phyloP scores from a whole-genome alignment of 2,113 vertebrate genomes.

The Odontesthes bonariensis region DNA sequence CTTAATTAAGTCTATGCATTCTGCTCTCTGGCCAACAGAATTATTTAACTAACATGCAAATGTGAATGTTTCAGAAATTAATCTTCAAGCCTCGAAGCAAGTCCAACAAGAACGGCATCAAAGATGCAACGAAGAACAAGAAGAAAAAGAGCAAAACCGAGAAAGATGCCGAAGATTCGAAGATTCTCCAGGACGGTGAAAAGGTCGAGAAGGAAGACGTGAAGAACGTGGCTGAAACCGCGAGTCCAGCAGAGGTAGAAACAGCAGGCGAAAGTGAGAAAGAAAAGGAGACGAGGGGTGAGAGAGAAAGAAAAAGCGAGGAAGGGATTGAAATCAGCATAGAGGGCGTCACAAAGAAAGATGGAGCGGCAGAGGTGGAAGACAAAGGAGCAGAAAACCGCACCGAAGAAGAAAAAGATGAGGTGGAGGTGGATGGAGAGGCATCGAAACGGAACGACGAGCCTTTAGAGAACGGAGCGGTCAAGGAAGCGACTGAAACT shows the following conservation, averaged over 20 bases:
- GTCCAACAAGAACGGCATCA: slow-evolving; percentile 82
- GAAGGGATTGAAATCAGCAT: slow-evolving; percentile 38
- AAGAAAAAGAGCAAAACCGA: slow-evolving; percentile 72
- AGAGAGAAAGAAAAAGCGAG: slow-evolving; percentile 34
- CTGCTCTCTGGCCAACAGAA: slow-evolving; percentile 27
- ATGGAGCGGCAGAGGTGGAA: slow-evolving; percentile 21
- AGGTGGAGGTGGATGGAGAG: slow-evolving; percentile 16
- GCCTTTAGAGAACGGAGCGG: slow-evolving; percentile 22
- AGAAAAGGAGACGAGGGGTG: slow-evolving; percentile 29
- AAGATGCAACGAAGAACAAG: slow-evolving; percentile 78
- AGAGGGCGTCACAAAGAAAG: slow-evolving; percentile 33
- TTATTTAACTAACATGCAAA: slow-evolving; percentile 37
- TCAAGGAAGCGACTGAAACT: slow-evolving; percentile 38
- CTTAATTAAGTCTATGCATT: slow-evolving; percentile 64
- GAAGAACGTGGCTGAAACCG: slow-evolving; percentile 24
- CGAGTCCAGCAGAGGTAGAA: slow-evolving; percentile 3
- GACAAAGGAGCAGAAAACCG: slow-evolving; percentile 27
- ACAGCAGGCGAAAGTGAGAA: slow-evolving; percentile 3
- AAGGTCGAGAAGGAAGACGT: slow-evolving; percentile 55
- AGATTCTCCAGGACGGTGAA: slow-evolving; percentile 59
- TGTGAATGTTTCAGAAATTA: slow-evolving; percentile 81
- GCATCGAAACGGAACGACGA: slow-evolving; percentile 39
- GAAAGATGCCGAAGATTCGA: slow-evolving; percentile 72
- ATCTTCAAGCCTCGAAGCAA: slow-evolving; percentile 84
- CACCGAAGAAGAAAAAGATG: slow-evolving; percentile 30